A percentile compares a stretch with the other conserved stretches of the same genome.
phyloP scores from a whole-genome alignment of 2,113 vertebrate species.

The Panthera tigris region DNA sequence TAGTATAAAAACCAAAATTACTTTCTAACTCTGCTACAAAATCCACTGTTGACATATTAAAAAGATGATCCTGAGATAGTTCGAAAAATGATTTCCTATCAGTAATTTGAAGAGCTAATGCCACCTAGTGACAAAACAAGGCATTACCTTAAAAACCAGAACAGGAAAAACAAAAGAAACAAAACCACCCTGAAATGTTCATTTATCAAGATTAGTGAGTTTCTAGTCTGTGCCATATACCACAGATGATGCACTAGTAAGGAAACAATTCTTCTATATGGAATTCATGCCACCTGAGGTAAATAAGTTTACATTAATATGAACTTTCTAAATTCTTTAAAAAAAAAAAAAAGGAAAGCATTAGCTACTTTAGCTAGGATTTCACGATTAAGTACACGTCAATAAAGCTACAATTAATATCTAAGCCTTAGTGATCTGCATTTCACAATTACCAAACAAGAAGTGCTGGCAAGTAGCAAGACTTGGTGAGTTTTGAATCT shows the following conservation, averaged over 20 bases:
- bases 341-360: not conserved
- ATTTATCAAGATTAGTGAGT: not conserved
- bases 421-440: not conserved
- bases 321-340: not conserved
- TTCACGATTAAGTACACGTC: not conserved
- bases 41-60: slow-evolving; percentile 19
- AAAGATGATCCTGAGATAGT: not conserved
- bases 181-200: not conserved
- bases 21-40: slow-evolving; percentile 38
- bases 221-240: not conserved
- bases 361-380: not conserved
- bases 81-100: not conserved
- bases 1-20: slow-evolving; percentile 43
- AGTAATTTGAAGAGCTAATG: not conserved
- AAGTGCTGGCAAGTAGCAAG: not conserved
- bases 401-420: not conserved
- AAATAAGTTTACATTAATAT: not conserved
- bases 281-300: not conserved
- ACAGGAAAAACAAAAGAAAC: not conserved
- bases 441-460: not conserved
- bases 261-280: not conserved
- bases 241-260: not conserved
- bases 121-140: slow-evolving; percentile 57
- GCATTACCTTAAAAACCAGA: not conserved
- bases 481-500: not conserved